These are phyloP conservation scores for Burhinus bistriatus DNA, from an alignment of 2,113 vertebrate species.

Conservation along the genomic window DNA sequence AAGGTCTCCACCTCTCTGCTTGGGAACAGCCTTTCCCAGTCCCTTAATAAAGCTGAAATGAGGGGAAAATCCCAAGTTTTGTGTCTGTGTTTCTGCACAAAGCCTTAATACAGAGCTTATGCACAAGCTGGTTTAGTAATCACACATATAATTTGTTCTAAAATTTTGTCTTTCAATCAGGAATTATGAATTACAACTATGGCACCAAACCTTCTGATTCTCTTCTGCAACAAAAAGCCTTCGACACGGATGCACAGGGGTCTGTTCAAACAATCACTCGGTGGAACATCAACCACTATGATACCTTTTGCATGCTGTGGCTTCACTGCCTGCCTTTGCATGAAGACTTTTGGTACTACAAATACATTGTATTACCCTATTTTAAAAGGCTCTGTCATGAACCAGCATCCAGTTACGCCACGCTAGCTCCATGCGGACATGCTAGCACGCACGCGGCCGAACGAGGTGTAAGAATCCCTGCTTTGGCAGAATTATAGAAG, in stretches of 20 bases:
- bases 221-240: background rate
- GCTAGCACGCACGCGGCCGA: accelerated
- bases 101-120: background rate
- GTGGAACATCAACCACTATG: background rate
- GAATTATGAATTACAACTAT: background rate
- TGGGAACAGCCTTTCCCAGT: background rate
- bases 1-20: background rate
- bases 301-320: background rate
- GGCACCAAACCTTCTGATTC: background rate
- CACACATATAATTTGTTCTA: background rate
- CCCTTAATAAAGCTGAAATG: background rate
- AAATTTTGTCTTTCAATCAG: background rate
- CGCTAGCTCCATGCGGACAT: background rate
- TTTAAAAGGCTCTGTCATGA: background rate
- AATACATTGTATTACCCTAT: accelerated
- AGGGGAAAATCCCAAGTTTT: background rate
- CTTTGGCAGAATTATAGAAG: too few relatives aligned
- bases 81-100: background rate
- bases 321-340: background rate
- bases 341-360: background rate
- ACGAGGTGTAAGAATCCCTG: background rate
- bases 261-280: background rate
- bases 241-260: background rate
- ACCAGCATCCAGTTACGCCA: background rate
- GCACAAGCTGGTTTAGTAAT: background rate